Conservation (phyloP, 1,140 invertebrate genomes). For the Drosophila mojavensis region DNA sequence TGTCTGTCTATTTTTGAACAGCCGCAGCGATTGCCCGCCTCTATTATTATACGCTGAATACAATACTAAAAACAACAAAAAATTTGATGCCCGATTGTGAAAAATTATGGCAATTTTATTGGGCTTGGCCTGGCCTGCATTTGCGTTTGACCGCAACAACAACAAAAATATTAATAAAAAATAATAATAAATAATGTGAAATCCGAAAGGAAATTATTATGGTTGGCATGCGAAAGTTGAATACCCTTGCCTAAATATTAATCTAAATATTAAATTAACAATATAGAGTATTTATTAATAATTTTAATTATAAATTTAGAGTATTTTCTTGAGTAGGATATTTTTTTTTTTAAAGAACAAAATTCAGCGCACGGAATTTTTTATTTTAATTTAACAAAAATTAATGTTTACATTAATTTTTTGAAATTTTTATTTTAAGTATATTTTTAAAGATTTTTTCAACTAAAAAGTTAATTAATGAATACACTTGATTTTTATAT, state of each 20-base stretch:
- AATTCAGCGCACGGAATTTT: too few species aligned
- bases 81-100: conserved; percentile 35
- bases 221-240: neutral
- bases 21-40: neutral
- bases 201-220: neutral
- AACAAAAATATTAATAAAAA: conserved; percentile 6
- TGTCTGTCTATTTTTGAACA: conserved; percentile 51
- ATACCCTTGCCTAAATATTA: neutral
- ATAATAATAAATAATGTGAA: conserved; percentile 21
- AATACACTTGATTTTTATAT: too few species aligned
- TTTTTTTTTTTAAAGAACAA: too few species aligned
- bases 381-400: too few species aligned
- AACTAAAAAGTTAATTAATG: too few species aligned
- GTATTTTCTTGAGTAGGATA: too few species aligned
- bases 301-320: too few species aligned
- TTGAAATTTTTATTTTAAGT: too few species aligned
- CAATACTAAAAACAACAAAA: conserved; percentile 17
- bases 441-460: too few species aligned
- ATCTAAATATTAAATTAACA: too few species aligned
- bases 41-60: conserved; percentile 27
- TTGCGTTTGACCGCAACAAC: conserved; percentile 6
- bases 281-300: too few species aligned
- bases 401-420: too few species aligned
- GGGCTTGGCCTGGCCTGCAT: conserved; percentile 8
- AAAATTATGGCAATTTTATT: conserved; percentile 39